Conservation (phyloP, 2,888 invertebrate genomes). For the Ashinkailepas kermadecensis region DNA sequence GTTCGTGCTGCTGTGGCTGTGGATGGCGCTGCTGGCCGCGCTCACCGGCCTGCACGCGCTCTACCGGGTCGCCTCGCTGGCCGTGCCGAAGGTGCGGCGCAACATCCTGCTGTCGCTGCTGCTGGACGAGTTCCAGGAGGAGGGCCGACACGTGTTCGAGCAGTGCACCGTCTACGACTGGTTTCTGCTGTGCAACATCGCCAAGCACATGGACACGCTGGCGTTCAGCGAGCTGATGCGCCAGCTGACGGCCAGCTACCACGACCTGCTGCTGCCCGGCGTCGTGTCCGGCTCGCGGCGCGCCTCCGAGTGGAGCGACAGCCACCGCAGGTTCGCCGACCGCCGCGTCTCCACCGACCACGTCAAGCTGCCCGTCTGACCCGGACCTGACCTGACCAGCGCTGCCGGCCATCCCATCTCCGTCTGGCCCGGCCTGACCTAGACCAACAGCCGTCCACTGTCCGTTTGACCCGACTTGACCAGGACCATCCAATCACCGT, state of each 20-base stretch:
- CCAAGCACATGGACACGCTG: constrained; percentile 57
- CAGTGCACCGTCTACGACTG: constrained; percentile 91
- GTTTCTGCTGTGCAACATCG: constrained; percentile 89
- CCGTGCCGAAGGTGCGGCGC: constrained; percentile 79
- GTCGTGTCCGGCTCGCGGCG: no score
- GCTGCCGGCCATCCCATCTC: no score
- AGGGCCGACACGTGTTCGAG: constrained; percentile 81
- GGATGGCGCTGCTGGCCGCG: constrained; percentile 81
- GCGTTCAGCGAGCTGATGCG: constrained; percentile 66
- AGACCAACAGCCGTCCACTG: no score
- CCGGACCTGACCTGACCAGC: no score
- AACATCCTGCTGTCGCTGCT: constrained; percentile 83
- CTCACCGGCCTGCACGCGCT: constrained; percentile 75
- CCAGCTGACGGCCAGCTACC: constrained; percentile 73
- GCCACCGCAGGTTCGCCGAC: no score
- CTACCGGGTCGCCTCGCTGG: constrained; percentile 76
- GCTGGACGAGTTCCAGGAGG: constrained; percentile 75
- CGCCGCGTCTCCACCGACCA: no score
- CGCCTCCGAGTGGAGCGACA: no score
- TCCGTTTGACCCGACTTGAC: no score
- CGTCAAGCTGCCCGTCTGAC: no score
- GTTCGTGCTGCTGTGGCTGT: constrained; percentile 75
- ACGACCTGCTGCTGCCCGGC: not conserved
- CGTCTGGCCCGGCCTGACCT: no score
- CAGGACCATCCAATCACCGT: no score